phyloP scores from a whole-genome alignment of 2,797 vertebrate genomes.

The Takifugu ocellatus region DNA sequence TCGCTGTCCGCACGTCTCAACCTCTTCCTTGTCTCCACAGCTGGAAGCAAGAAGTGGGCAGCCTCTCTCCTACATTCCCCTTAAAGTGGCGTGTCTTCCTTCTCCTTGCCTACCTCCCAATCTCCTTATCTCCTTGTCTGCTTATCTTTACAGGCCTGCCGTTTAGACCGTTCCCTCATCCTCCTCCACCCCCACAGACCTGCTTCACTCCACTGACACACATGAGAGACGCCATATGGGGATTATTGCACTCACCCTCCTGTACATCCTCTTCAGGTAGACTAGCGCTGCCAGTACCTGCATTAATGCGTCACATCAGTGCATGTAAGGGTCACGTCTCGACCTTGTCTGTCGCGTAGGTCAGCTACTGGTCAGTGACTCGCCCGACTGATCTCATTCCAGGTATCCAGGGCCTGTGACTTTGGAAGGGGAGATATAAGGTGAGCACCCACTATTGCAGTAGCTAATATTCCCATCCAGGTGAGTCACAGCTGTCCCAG shows the following conservation, averaged over 20 bases:
- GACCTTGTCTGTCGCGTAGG: constrained; percentile 43
- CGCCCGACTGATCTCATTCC: constrained; percentile 49
- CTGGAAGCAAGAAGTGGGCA: constrained; percentile 43
- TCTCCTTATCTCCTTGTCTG: constrained; percentile 60
- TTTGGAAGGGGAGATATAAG: constrained; percentile 30
- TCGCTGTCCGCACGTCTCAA: constrained; percentile 39
- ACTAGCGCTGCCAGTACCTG: constrained; percentile 53
- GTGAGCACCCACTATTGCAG: constrained; percentile 6
- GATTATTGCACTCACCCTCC: constrained; percentile 57
- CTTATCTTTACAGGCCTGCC: constrained; percentile 32
- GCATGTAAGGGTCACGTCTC: constrained; percentile 31
- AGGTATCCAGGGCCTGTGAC: constrained; percentile 48
- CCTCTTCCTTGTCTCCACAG: constrained; percentile 46
- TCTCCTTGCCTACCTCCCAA: constrained; percentile 31
- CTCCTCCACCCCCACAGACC: constrained; percentile 15
- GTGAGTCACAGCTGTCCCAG: constrained; percentile 19
- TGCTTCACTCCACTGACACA: constrained; percentile 10
- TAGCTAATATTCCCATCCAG: constrained; percentile 13
- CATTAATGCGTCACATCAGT: constrained; percentile 42
- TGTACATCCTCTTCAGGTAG: constrained; percentile 61
- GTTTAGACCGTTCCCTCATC: constrained; percentile 42
- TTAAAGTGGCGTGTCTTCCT: constrained; percentile 29
- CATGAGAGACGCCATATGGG: constrained; percentile 18
- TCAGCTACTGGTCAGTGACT: constrained; percentile 32
- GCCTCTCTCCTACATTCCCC: constrained; percentile 32